Conservation (phyloP, 2,797 vertebrate genomes). For the Antennarius maculatus region DNA sequence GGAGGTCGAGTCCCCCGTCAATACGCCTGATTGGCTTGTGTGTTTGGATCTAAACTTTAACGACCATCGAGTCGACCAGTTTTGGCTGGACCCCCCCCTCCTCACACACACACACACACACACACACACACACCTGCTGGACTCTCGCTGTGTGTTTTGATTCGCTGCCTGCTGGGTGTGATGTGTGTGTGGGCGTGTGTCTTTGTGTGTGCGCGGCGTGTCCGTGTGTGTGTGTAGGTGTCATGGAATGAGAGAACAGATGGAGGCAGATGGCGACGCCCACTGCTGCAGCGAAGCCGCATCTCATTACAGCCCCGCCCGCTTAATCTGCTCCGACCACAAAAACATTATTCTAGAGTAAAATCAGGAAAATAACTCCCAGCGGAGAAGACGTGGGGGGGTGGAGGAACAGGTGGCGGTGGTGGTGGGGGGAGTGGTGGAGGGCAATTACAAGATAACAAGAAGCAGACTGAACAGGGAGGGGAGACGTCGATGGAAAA, state of each 20-base stretch:
- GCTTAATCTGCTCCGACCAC: conserved; percentile 53
- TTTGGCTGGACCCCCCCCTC: conserved; percentile 9
- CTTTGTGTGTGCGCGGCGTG: conserved; percentile 4
- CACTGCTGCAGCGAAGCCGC: conserved; percentile 59
- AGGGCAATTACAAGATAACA: conserved; percentile 7
- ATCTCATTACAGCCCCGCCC: conserved; percentile 58
- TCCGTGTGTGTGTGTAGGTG: conserved; percentile 40
- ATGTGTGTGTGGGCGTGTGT: conserved; percentile 11
- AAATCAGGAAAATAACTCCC: conserved; percentile 37
- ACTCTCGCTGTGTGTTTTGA: conserved; percentile 32
- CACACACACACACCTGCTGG: conserved; percentile 29
- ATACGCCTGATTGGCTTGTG: too few species aligned
- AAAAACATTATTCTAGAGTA: conserved; percentile 24
- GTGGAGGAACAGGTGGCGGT: conserved; percentile 25
- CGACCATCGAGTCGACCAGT: neutral
- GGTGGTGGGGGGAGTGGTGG: neutral
- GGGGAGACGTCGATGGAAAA: neutral
- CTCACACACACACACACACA: too few species aligned
- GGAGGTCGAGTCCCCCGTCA: too few species aligned
- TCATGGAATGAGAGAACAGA: conserved; percentile 52
- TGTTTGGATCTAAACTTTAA: too few species aligned
- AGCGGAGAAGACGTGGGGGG: conserved; percentile 3
- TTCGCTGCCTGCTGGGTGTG: conserved; percentile 26
- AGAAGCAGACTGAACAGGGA: conserved; percentile 13
- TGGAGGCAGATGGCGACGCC: conserved; percentile 72